Conservation (phyloP, 2,888 invertebrate genomes). For the Adelognathus sp. region DNA sequence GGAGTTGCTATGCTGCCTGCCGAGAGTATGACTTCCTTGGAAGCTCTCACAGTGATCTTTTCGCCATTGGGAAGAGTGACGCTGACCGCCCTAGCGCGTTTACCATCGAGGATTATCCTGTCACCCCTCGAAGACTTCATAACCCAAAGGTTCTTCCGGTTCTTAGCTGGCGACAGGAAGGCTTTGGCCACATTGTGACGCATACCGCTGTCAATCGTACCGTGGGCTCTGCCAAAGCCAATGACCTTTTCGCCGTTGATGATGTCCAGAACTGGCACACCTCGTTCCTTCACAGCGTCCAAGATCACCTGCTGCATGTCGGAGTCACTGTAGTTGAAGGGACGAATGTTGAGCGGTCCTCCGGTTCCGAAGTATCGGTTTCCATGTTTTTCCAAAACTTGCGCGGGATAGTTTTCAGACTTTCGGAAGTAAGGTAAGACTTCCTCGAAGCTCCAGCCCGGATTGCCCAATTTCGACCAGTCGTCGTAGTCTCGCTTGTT, state of each 20-base stretch:
- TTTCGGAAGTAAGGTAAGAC: slow-evolving; percentile 79
- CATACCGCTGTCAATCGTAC: slow-evolving; percentile 79
- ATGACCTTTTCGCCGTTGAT: slow-evolving; percentile 80
- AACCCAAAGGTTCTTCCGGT: slow-evolving; percentile 84
- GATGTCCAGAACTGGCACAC: slow-evolving; percentile 76
- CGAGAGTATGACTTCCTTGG: slow-evolving; percentile 85
- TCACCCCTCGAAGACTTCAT: slow-evolving; percentile 84
- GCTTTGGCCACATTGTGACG: slow-evolving; percentile 81
- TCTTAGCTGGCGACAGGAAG: slow-evolving; percentile 80
- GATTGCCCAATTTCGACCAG: slow-evolving; percentile 85
- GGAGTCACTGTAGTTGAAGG: slow-evolving; percentile 74
- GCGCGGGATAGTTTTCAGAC: slow-evolving; percentile 67
- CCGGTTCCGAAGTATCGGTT: slow-evolving; percentile 77
- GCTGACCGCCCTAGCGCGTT: slow-evolving; percentile 80
- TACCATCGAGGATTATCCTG: slow-evolving; percentile 82
- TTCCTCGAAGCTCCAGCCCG: slow-evolving; percentile 84
- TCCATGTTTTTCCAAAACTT: slow-evolving; percentile 75
- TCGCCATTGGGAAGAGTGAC: slow-evolving; percentile 76
- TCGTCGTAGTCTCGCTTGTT: slow-evolving; percentile 85
- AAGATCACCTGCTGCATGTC: slow-evolving; percentile 79
- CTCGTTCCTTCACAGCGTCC: slow-evolving; percentile 81
- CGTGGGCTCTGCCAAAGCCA: slow-evolving; percentile 82
- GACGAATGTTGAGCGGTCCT: slow-evolving; percentile 82
- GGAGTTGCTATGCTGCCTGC: slow-evolving; percentile 87
- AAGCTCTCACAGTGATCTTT: slow-evolving; percentile 77